Evolutionary conservation across 2,113 vertebrate species (phyloP).

Genomic region (Tyrannus savana): DNA sequence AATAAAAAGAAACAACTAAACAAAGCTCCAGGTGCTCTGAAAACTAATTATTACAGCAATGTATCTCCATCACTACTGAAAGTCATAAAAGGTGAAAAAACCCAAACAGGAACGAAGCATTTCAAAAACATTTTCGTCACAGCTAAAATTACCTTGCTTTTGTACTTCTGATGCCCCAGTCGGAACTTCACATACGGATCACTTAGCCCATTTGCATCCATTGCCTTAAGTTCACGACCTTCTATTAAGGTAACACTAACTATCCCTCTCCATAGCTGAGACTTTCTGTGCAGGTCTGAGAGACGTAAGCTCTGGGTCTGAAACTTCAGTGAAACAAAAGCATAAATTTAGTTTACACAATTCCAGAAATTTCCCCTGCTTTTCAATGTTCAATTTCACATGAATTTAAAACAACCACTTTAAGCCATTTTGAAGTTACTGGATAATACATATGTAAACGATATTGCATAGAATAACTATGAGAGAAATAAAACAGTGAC

Average conservation of each 20-base stretch:
- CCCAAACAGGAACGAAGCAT: background rate
- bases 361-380: background rate
- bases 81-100: background rate
- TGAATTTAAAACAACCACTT: background rate
- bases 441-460: background rate
- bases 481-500: background rate
- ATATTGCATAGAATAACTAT: background rate
- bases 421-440: background rate
- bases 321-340: constrained; percentile 62
- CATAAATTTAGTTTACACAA: background rate
- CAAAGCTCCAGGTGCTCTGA: background rate
- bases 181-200: constrained; percentile 97
- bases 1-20: background rate
- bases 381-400: background rate
- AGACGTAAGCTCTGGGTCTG: constrained; percentile 93
- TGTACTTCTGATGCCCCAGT: constrained; percentile 96
- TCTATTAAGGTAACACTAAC: constrained; percentile 95
- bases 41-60: background rate
- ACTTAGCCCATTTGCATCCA: constrained; percentile 92
- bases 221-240: constrained; percentile 87
- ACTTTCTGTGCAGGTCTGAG: constrained; percentile 90
- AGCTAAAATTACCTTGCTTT: constrained; percentile 88
- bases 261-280: constrained; percentile 95
- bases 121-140: rapidly evolving
- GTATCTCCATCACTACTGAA: background rate